Evolutionary conservation across 1,140 invertebrate genomes (phyloP).

Genomic region (Centruroides sculpturatus): DNA sequence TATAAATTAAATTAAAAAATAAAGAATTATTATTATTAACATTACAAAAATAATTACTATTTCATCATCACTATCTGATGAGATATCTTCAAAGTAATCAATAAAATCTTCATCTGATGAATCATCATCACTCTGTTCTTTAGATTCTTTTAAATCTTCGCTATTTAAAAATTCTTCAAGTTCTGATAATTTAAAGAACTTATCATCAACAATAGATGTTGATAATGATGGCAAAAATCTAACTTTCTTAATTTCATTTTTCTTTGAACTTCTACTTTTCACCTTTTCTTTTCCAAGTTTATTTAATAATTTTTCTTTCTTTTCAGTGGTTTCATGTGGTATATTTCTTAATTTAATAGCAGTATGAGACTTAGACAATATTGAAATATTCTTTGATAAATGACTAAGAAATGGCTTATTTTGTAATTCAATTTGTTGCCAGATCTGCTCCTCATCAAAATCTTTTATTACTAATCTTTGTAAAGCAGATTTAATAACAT

Average conservation of each 20-base stretch:
- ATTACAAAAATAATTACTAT: no score
- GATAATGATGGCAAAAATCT: slow-evolving; percentile 10
- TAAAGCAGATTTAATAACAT: slow-evolving; percentile 30
- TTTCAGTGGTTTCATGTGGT: no score
- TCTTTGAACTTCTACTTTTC: background rate
- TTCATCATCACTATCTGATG: no score
- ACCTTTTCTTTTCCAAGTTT: background rate
- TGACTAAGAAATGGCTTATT: slow-evolving; percentile 41
- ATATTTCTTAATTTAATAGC: no score
- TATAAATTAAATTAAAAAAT: no score
- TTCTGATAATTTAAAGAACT: slow-evolving; percentile 79
- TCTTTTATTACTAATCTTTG: slow-evolving; percentile 55
- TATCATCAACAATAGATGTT: slow-evolving; percentile 66
- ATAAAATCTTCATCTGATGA: slow-evolving; percentile 19
- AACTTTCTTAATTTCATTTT: background rate
- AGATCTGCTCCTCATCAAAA: slow-evolving; percentile 63
- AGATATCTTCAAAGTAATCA: no score
- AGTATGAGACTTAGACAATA: no score
- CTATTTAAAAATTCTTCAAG: slow-evolving; percentile 65
- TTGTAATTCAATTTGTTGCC: slow-evolving; percentile 63
- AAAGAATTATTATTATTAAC: no score
- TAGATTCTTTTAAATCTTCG: slow-evolving; percentile 55
- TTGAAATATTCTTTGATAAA: slow-evolving; percentile 18
- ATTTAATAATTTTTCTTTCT: background rate
- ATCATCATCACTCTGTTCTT: slow-evolving; percentile 26